Conservation (phyloP, 2,888 invertebrate genomes). For the Nowickia ferox region DNA sequence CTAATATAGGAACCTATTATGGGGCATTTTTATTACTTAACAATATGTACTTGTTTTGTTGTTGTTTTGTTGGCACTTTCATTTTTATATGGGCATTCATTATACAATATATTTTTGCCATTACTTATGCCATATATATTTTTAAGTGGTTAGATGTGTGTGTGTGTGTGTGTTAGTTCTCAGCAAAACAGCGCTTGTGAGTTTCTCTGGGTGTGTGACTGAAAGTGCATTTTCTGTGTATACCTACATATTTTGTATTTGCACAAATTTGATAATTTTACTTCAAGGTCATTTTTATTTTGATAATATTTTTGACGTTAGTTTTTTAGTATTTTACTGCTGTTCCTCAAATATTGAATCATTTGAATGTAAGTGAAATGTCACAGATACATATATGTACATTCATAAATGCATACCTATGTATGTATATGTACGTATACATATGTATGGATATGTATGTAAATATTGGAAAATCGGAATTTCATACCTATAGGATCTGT, state of each 20-base stretch:
- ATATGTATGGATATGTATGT: neutral
- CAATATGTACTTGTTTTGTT: neutral
- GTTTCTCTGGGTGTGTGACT: neutral
- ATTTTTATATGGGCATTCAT: neutral
- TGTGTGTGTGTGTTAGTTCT: neutral
- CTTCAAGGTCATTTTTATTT: constrained; percentile 64
- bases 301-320: constrained; percentile 59
- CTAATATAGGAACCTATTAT: constrained; percentile 5
- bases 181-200: constrained; percentile 20
- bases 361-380: constrained; percentile 38
- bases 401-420: neutral
- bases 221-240: constrained; percentile 10
- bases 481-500: neutral
- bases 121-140: neutral
- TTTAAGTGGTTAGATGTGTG: neutral
- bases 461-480: neutral
- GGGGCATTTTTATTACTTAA: constrained; percentile 39
- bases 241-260: constrained; percentile 13
- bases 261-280: constrained; percentile 51
- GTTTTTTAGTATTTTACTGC: constrained; percentile 33
- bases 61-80: constrained; percentile 5
- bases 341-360: neutral
- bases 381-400: too few relatives aligned
- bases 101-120: neutral
- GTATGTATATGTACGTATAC: neutral